Percentiles rank a stretch among this genome's conserved stretches.
Evolutionary conservation across 2,113 vertebrate species (phyloP).

Genomic region (Hystrix brachyura): DNA sequence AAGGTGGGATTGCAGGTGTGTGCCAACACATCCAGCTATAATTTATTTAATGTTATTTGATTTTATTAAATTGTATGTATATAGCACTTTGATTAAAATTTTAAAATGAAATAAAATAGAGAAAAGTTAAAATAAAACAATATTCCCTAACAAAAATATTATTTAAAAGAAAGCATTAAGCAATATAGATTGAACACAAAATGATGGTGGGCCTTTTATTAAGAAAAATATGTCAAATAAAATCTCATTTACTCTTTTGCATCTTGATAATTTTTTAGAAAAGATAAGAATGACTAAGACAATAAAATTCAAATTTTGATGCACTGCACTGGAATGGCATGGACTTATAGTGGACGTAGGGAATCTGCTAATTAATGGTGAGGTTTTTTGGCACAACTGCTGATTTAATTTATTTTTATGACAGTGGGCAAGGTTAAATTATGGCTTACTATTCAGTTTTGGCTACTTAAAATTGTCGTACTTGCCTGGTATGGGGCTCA

Average conservation of each 20-base stretch:
- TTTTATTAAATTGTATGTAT: neutral
- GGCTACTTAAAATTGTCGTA: neutral
- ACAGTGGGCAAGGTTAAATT: neutral
- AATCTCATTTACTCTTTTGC: neutral
- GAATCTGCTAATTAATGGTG: neutral
- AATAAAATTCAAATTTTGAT: conserved; percentile 29
- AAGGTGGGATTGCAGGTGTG: neutral
- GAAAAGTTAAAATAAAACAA: conserved; percentile 28
- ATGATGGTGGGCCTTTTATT: neutral
- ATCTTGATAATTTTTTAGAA: neutral
- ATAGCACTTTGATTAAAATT: neutral
- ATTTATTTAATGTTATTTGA: neutral
- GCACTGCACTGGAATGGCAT: neutral
- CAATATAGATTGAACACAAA: conserved; percentile 34
- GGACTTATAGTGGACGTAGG: neutral
- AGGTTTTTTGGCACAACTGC: conserved; percentile 32
- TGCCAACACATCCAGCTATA: neutral
- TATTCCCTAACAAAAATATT: neutral
- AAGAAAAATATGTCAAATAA: conserved; percentile 26
- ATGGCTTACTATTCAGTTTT: neutral
- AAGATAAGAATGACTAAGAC: neutral
- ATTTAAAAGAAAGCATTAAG: conserved; percentile 2
- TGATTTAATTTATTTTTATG: conserved; percentile 12
- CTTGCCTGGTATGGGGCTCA: neutral
- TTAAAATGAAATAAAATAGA: neutral